Conservation (phyloP, 2,113 vertebrate species). For the Catharus fuscescens region DNA sequence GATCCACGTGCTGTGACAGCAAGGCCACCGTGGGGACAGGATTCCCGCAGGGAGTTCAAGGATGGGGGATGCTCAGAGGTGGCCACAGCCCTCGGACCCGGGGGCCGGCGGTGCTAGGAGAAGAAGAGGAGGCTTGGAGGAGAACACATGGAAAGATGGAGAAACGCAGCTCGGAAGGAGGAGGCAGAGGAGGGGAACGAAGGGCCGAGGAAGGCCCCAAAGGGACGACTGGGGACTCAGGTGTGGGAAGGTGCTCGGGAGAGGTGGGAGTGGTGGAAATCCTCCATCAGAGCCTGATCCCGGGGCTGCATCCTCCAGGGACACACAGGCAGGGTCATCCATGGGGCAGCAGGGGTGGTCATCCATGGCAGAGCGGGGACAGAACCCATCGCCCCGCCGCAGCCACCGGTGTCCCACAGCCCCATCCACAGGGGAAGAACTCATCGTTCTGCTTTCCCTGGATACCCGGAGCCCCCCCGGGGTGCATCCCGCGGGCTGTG, state of each 20-base stretch:
- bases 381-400: background rate
- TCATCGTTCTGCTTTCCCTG: fast-evolving
- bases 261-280: background rate
- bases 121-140: background rate
- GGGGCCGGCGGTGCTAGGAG: background rate
- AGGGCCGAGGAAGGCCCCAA: background rate
- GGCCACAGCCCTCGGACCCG: background rate
- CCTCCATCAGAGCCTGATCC: background rate
- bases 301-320: background rate
- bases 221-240: background rate
- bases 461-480: background rate
- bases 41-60: background rate
- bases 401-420: background rate
- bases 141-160: background rate
- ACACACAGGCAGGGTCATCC: background rate
- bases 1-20: fast-evolving
- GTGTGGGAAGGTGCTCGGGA: background rate
- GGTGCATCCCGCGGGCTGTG: fast-evolving
- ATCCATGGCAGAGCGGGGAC: background rate
- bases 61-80: background rate
- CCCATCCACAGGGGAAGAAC: background rate
- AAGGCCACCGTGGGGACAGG: background rate
- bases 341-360: background rate
- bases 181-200: background rate
- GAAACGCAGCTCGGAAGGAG: background rate